Evolutionary conservation across 2,797 vertebrate species (phyloP).

Genomic region (Esox lucius): DNA sequence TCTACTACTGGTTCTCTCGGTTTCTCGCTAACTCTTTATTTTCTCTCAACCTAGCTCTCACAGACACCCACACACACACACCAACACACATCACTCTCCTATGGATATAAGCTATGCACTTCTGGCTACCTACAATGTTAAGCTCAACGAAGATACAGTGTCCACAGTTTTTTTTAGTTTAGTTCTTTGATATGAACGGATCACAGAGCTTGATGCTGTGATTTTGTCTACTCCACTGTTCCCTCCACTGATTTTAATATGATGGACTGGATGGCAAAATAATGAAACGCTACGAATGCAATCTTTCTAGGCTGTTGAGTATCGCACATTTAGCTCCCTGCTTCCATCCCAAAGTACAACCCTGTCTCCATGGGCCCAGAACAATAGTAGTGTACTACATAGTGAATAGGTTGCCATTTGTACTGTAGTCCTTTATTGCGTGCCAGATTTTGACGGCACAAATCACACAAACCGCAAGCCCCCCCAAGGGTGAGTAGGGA

Average conservation of each 20-base stretch:
- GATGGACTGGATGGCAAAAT: constrained; percentile 25
- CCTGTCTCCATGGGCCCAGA: not conserved
- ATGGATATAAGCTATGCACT: too few relatives aligned
- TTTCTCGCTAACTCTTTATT: too few relatives aligned
- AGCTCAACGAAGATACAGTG: too few relatives aligned
- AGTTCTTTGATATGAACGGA: constrained; percentile 62
- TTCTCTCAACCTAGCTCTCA: too few relatives aligned
- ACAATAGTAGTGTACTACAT: not conserved
- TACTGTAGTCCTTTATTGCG: not conserved
- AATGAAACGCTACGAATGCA: not conserved
- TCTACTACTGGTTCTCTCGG: too few relatives aligned
- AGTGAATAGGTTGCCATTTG: not conserved
- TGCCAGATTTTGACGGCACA: not conserved
- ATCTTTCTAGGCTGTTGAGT: not conserved
- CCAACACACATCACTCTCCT: not conserved
- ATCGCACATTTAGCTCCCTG: not conserved
- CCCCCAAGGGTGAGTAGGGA: not conserved
- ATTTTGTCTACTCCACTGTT: constrained; percentile 26
- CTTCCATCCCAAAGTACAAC: not conserved
- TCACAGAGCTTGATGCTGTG: constrained; percentile 50
- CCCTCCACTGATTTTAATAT: constrained; percentile 29
- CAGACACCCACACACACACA: not conserved
- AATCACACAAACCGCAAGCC: constrained; percentile 26
- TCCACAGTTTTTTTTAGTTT: too few relatives aligned
- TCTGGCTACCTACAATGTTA: too few relatives aligned